Conservation (phyloP, 1,140 invertebrate genomes). For the Hermatobates lingyangjiaoensis region DNA sequence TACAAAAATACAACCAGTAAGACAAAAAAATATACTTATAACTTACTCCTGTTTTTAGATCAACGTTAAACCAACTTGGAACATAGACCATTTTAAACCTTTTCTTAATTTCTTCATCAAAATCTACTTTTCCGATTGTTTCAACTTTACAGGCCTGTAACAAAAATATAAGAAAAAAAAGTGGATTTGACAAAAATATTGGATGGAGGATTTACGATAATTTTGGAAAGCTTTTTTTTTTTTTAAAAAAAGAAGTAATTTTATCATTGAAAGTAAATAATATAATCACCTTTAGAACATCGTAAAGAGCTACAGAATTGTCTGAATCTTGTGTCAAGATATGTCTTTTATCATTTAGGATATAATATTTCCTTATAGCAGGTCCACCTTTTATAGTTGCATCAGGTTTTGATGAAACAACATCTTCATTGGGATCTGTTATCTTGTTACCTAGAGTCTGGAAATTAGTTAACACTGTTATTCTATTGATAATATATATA, state of each 20-base stretch:
- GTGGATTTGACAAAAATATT: no score
- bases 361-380: constrained; percentile 77
- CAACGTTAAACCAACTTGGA: constrained; percentile 98
- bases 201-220: no score
- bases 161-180: constrained; percentile 12
- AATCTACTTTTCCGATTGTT: constrained; percentile 79
- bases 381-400: constrained; percentile 59
- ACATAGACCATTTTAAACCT: constrained; percentile 87
- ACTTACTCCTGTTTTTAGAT: constrained; percentile 89
- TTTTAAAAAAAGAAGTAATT: no score
- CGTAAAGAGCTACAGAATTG: constrained; percentile 87
- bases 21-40: background rate
- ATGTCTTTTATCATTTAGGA: constrained; percentile 91
- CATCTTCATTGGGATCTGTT: no score
- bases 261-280: constrained; percentile 1
- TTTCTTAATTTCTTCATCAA: constrained; percentile 87
- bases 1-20: background rate
- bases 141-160: constrained; percentile 66
- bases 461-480: no score
- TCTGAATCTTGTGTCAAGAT: constrained; percentile 94
- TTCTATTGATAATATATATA: no score
- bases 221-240: no score
- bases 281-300: constrained; percentile 64
- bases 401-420: no score
- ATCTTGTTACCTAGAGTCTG: no score